These are phyloP conservation scores for Formica exsecta DNA, from an alignment of 1,140 invertebrate species.

Conservation along the genomic window DNA sequence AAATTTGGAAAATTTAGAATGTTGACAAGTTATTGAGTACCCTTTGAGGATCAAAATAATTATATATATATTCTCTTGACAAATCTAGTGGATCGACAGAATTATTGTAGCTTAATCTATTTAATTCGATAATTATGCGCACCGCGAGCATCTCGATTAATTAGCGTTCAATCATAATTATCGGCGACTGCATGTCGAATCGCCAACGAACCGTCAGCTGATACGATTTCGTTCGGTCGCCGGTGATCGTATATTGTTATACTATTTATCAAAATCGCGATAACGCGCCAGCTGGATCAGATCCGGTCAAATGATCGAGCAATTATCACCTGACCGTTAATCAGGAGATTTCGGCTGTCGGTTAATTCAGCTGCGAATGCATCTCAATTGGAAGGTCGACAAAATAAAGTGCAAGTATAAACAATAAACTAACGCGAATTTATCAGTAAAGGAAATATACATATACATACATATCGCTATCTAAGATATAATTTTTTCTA, in stretches of 20 bases:
- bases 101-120: constrained; percentile 34
- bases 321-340: constrained; percentile 41
- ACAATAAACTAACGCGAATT: not conserved
- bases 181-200: constrained; percentile 23
- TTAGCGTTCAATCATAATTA: constrained; percentile 62
- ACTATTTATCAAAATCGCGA: constrained; percentile 58
- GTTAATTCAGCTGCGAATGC: constrained; percentile 11
- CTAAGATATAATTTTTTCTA: too few relatives aligned
- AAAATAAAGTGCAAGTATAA: not conserved
- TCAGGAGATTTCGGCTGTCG: constrained; percentile 8
- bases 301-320: constrained; percentile 36
- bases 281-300: constrained; percentile 35
- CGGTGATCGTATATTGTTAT: constrained; percentile 57
- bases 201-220: constrained; percentile 48
- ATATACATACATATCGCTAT: too few relatives aligned
- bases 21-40: not conserved
- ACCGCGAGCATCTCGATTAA: constrained; percentile 49
- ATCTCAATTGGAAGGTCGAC: not conserved
- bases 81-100: not conserved
- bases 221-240: constrained; percentile 55
- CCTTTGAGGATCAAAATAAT: constrained; percentile 24
- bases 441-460: not conserved
- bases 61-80: not conserved
- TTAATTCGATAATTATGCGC: constrained; percentile 57
- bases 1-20: not conserved